Evolutionary conservation across 2,113 vertebrate species (phyloP).

Genomic region (Sardina pilchardus): DNA sequence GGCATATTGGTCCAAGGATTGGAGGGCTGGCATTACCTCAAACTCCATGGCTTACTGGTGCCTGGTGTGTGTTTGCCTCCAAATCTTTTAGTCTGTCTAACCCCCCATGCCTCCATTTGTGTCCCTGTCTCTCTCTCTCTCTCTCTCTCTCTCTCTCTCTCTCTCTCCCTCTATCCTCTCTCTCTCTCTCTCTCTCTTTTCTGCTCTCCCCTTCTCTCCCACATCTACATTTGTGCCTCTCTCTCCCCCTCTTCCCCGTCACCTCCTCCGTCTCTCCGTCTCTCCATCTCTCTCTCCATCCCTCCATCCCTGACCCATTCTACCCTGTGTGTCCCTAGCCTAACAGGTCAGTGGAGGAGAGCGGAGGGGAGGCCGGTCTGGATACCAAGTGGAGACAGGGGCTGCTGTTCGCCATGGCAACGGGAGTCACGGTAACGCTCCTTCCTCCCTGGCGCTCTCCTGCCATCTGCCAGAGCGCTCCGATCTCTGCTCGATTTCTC

Average conservation of each 20-base stretch:
- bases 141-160: background rate
- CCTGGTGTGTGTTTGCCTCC: conserved; percentile 49
- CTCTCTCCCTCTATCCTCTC: background rate
- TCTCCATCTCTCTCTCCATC: background rate
- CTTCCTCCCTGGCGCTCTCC: background rate
- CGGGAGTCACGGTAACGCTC: conserved; percentile 66
- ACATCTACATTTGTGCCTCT: background rate
- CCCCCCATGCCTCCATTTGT: no score
- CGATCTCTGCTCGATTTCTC: background rate
- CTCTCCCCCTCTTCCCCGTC: background rate
- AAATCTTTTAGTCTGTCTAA: background rate
- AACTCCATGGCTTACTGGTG: conserved; percentile 42
- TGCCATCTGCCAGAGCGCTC: background rate
- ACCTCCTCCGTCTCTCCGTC: background rate
- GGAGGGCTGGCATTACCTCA: background rate
- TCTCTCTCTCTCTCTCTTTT: background rate
- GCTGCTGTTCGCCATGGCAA: conserved; percentile 73
- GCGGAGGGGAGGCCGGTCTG: conserved; percentile 62
- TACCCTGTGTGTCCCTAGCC: conserved; percentile 42
- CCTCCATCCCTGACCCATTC: background rate
- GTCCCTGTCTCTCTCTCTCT: no score
- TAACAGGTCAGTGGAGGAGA: conserved; percentile 67
- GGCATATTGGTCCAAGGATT: no score
- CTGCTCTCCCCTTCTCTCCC: background rate
- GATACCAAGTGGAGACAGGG: conserved; percentile 79